Base-by-base conservation (phyloP, 2,797 vertebrate genomes). In the Girardinus metallicus region DNA sequence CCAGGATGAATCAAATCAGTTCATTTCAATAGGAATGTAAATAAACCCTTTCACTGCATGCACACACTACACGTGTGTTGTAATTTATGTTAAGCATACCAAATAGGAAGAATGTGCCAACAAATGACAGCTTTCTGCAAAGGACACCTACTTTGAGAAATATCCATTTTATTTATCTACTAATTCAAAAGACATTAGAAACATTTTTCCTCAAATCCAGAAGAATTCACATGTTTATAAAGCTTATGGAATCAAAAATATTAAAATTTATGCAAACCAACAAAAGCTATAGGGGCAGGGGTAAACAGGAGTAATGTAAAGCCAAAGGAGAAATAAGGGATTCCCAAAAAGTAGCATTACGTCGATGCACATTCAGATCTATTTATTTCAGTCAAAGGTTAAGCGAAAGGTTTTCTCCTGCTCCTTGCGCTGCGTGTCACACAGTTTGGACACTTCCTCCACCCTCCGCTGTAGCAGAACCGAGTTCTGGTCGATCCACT, bases 401-500 rank as follows among this genome's bases (percentile, higher is more conserved):
- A 99, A 95, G 23, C 97, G 96, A 83, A 97, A 97, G 85, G 96
- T 96, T 90, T 98, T 97, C 88, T 98, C 98, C 81, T 99, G 98
- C 87, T 99, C 98, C 87, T 98, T 99, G 83, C 97, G 96, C 26
- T 97, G 97, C 74, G 94, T 97, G 88, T 99, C 98, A 0, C 97
- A 99, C 73, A 97, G 89, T 81, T 97, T 97, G 60, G 97, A 97
- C 83, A 98, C 98, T 75, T 99, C 98, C 84, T 99, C 98, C 74
- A 99, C 98, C 83, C 97, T 96, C 74, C 98, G 96, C 94, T 99
- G 98, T 79, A 99, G 94, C 49, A 99, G 96, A 0, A 97, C 98
- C 49, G 97, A 97, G 89, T 97, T 98, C 88, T 97, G 96, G 74
- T 97, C 97, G 41, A 99, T 97, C 97, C 97, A 98, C 90, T 98